Conservation (phyloP, 2,888 invertebrate genomes). For the Chalcosyrphus nemorum region DNA sequence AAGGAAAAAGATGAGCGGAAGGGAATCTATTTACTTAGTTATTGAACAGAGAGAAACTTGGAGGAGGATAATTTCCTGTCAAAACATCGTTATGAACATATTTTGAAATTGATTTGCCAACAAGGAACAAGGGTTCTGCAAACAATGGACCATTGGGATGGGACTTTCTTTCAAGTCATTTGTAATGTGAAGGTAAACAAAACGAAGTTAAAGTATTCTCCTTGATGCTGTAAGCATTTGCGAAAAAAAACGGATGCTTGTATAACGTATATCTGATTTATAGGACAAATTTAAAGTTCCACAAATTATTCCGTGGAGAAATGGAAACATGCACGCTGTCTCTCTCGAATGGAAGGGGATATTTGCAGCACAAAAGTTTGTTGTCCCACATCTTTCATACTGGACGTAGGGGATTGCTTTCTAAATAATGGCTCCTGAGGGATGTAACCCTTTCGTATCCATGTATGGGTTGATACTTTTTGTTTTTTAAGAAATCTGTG, state of each 20-base stretch:
- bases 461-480: constrained; percentile 50
- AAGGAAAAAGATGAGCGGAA: neutral
- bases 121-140: constrained; percentile 61
- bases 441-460: constrained; percentile 65
- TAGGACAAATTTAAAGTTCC: constrained; percentile 41
- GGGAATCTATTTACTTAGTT: constrained; percentile 46
- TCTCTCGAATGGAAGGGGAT: constrained; percentile 19
- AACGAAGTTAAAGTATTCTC: constrained; percentile 50
- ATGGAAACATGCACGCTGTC: constrained; percentile 21
- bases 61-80: constrained; percentile 68
- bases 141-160: constrained; percentile 47
- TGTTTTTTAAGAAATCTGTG: constrained; percentile 56
- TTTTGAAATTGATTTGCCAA: constrained; percentile 66
- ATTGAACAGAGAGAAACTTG: constrained; percentile 40
- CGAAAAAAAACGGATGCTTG: neutral
- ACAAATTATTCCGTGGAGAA: constrained; percentile 69
- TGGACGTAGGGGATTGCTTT: constrained; percentile 68
- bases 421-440: constrained; percentile 68
- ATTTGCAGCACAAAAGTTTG: constrained; percentile 53
- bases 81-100: constrained; percentile 68
- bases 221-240: constrained; percentile 24
- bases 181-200: constrained; percentile 50
- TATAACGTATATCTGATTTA: constrained; percentile 55
- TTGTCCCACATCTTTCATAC: constrained; percentile 54
- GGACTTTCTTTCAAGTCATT: constrained; percentile 32